phyloP scores from a whole-genome alignment of 2,888 invertebrate species.

The Trachelus troglodyta region DNA sequence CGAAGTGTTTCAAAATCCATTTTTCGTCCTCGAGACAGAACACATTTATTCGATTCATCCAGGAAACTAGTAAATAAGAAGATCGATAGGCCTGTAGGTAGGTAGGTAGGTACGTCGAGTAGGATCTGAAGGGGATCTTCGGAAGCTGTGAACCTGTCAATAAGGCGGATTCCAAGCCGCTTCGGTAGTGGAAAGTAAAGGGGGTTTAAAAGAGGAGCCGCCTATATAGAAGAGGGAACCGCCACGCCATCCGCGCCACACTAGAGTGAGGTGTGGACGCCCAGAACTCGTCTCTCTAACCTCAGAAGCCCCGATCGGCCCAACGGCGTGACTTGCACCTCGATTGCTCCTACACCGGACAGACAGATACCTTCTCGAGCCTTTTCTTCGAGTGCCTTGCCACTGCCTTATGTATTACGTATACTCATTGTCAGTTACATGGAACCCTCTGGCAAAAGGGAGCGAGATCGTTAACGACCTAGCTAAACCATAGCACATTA shows the following conservation, averaged over 20 bases:
- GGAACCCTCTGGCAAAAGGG: too few relatives aligned
- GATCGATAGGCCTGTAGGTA: too few relatives aligned
- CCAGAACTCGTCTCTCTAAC: slow-evolving; percentile 31
- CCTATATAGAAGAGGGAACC: slow-evolving; percentile 21
- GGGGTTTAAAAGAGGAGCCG: slow-evolving; percentile 44
- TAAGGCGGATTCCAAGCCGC: slow-evolving; percentile 48
- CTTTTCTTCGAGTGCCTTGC: slow-evolving; percentile 49
- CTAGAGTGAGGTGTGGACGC: slow-evolving; percentile 14
- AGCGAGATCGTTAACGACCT: too few relatives aligned
- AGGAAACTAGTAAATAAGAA: too few relatives aligned
- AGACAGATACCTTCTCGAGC: slow-evolving; percentile 35
- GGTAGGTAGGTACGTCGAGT: neutral
- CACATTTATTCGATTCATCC: too few relatives aligned
- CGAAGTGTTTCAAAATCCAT: too few relatives aligned
- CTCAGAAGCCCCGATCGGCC: slow-evolving; percentile 45
- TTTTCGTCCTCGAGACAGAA: too few relatives aligned
- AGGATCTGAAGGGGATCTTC: slow-evolving; percentile 39
- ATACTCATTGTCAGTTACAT: too few relatives aligned
- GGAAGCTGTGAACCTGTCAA: slow-evolving; percentile 55
- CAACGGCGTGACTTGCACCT: slow-evolving; percentile 55
- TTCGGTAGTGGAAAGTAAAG: slow-evolving; percentile 41
- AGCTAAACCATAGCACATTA: too few relatives aligned
- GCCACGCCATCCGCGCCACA: slow-evolving; percentile 9
- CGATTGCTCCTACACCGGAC: slow-evolving; percentile 43
- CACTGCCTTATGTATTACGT: slow-evolving; percentile 9